Percentiles rank a stretch among this genome's conserved stretches.
phyloP scores from a whole-genome alignment of 2,113 vertebrate species.

The Callaeas wilsoni region DNA sequence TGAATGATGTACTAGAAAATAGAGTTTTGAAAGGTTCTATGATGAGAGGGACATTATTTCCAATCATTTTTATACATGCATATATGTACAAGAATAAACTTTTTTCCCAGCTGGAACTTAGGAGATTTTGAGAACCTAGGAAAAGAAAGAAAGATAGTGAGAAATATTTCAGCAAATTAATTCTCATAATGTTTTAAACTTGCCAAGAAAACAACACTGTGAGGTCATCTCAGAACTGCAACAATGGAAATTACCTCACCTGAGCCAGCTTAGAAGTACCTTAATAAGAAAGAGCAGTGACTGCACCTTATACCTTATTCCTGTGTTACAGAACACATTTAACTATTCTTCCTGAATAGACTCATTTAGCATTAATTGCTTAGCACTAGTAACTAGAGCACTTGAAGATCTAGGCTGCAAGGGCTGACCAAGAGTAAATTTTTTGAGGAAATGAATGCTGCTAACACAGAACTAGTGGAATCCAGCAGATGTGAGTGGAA shows the following conservation, averaged over 20 bases:
- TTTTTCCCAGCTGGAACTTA: background rate
- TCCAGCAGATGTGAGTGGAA: background rate
- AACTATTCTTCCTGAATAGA: background rate
- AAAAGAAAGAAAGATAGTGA: background rate
- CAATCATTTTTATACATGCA: background rate
- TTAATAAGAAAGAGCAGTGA: background rate
- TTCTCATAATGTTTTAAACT: background rate
- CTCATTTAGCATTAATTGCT: background rate
- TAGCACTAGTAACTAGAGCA: background rate
- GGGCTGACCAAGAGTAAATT: accelerated
- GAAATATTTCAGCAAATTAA: background rate
- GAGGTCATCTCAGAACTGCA: background rate
- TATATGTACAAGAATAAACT: background rate
- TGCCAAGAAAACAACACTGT: background rate
- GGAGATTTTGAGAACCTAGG: background rate
- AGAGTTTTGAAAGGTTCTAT: background rate
- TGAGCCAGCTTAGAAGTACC: background rate
- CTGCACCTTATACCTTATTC: background rate
- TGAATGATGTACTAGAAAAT: background rate
- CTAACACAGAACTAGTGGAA: background rate
- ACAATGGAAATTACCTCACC: background rate
- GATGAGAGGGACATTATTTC: background rate
- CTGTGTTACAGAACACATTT: background rate
- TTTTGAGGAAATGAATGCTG: background rate
- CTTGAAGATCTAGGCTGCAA: background rate